A percentile compares a stretch with the other conserved stretches of the same genome.
Evolutionary conservation across 2,113 vertebrate species (phyloP).

Genomic region (Hippocampus guttulatus): DNA sequence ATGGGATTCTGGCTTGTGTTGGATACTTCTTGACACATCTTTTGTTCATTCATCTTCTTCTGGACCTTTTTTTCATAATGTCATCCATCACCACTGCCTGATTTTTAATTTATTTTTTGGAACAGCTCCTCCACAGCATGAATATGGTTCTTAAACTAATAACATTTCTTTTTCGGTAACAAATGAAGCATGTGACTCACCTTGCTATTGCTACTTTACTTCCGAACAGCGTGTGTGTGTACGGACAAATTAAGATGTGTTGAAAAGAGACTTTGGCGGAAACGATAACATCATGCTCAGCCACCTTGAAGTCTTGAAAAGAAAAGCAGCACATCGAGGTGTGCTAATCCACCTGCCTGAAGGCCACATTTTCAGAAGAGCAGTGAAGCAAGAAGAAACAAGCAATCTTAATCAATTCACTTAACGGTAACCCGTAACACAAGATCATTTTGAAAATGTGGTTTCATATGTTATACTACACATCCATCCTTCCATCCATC

Average conservation of each 20-base stretch:
- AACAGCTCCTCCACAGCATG: slow-evolving; percentile 16
- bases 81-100: slow-evolving; percentile 26
- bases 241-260: slow-evolving; percentile 52
- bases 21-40: slow-evolving; percentile 14
- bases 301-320: slow-evolving; percentile 42
- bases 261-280: slow-evolving; percentile 61
- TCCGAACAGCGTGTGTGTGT: slow-evolving; percentile 44
- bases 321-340: slow-evolving; percentile 29
- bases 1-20: slow-evolving; percentile 3
- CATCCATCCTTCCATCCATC: too few species aligned
- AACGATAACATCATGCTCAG: slow-evolving; percentile 47
- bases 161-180: slow-evolving; percentile 32
- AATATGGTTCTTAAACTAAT: slow-evolving; percentile 41
- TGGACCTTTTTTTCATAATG: slow-evolving; percentile 22
- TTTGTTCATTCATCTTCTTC: slow-evolving; percentile 28
- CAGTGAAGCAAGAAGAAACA: slow-evolving; percentile 1
- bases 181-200: slow-evolving; percentile 47
- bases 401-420: background rate
- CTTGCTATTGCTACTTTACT: slow-evolving; percentile 48
- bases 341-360: slow-evolving; percentile 39
- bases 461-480: too few species aligned
- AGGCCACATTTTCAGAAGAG: slow-evolving; percentile 17
- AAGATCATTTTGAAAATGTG: background rate
- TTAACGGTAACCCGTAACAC: background rate
- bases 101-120: slow-evolving; percentile 14